Conservation (phyloP, 2,888 invertebrate species). For the Limnephilus marmoratus region DNA sequence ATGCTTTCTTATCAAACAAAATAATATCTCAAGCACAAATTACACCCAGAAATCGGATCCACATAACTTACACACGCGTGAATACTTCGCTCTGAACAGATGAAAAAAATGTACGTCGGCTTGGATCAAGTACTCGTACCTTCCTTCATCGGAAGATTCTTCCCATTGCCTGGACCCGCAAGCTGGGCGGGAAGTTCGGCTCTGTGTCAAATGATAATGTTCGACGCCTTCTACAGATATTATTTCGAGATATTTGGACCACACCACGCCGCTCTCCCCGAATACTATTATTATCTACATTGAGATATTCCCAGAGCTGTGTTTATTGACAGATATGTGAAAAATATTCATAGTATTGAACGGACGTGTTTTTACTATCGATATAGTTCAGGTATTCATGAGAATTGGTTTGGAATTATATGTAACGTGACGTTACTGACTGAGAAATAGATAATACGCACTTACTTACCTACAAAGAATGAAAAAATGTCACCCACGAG, state of each 20-base stretch:
- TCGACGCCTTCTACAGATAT: constrained; percentile 52
- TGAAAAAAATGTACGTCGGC: neutral
- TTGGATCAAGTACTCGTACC: neutral
- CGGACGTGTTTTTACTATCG: neutral
- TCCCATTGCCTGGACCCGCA: constrained; percentile 5
- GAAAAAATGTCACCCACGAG: neutral
- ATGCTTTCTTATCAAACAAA: neutral
- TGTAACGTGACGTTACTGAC: neutral
- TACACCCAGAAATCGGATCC: neutral
- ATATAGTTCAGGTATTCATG: neutral
- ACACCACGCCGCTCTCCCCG: constrained; percentile 20
- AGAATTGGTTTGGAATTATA: neutral
- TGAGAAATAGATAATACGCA: neutral
- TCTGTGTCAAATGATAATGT: constrained; percentile 45
- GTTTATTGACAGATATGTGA: constrained; percentile 2
- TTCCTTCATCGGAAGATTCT: neutral
- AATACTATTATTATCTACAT: constrained; percentile 15
- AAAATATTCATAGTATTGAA: neutral
- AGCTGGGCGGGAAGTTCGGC: constrained; percentile 42
- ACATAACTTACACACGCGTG: neutral
- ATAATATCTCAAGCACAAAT: neutral
- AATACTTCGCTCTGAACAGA: neutral
- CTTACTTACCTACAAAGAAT: too few relatives aligned
- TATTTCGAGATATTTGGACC: constrained; percentile 43
- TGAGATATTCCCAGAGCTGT: neutral